Conservation (phyloP, 2,888 invertebrate species). For the Rhogogaster chlorosoma region DNA sequence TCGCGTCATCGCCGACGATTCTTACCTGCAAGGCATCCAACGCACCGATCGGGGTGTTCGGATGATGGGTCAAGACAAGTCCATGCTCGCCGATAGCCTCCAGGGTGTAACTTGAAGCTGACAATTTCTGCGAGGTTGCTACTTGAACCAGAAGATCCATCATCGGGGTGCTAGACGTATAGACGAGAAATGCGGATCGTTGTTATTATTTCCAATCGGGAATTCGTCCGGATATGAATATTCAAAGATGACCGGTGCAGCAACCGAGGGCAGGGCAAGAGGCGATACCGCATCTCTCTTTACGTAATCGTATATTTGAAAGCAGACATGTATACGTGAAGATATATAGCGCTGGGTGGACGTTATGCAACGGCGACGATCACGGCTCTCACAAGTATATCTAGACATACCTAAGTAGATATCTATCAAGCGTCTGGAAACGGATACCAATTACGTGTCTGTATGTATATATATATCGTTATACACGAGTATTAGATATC, state of each 20-base stretch:
- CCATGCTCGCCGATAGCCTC: slow-evolving; percentile 83
- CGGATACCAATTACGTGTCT: background rate
- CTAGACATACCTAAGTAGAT: background rate
- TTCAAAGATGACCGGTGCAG: slow-evolving; percentile 7
- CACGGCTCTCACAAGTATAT: slow-evolving; percentile 1
- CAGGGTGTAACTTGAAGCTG: slow-evolving; percentile 84
- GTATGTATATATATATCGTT: background rate
- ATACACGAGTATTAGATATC: background rate
- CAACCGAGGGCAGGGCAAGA: slow-evolving; percentile 4
- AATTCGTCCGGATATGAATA: background rate
- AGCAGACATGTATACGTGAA: slow-evolving; percentile 19
- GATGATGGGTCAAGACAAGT: slow-evolving; percentile 84
- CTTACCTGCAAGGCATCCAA: slow-evolving; percentile 79
- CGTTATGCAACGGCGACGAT: slow-evolving; percentile 17
- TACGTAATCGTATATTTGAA: slow-evolving; percentile 47
- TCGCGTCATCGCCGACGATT: background rate
- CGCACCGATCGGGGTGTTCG: slow-evolving; percentile 86
- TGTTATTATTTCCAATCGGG: background rate
- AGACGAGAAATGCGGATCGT: background rate
- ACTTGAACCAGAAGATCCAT: slow-evolving; percentile 88
- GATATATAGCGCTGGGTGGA: background rate
- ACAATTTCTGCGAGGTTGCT: slow-evolving; percentile 84
- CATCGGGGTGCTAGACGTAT: slow-evolving; percentile 86
- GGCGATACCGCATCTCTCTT: slow-evolving; percentile 26
- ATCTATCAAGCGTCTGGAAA: background rate